Base-by-base conservation (phyloP, 2,797 vertebrate genomes). In the Falco berigora region DNA sequence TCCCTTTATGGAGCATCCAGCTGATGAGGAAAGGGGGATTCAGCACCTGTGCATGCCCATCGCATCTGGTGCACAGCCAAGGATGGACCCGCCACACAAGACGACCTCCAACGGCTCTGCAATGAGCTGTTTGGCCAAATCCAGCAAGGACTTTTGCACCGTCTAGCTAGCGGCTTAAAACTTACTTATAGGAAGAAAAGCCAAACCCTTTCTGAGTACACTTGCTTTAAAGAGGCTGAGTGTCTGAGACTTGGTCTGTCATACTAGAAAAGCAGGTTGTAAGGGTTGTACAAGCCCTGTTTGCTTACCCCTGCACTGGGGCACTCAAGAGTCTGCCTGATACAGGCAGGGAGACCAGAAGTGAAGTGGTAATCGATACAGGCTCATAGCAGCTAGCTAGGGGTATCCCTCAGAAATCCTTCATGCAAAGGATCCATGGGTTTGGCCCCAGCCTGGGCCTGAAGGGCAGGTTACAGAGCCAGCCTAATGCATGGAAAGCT, bases 291-390 rank as follows among this genome's bases (percentile, higher is more conserved):
- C 32, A 6, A 76, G n/a, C 6, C 28, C 68, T 36, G 86, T 46
- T 47, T 40, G 88, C 88, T 76, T 14, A 27, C 6, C 84, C 78
- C 55, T n/a, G 73, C 40, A 12, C 14, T 1, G 4, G 75, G 61
- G 34, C 64, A 10, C 82, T 34, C 1, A 0, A 0, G 66, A 34
- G 61, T 12, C 42, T 30, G 64, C n/a, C 40, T 3, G 1, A 2
- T 13, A 7, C 2, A 1, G 84, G 42, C 67, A 21, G 25, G 18
- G 52, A 50, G 28, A 40, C 8, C 56, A 15, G 18, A 38, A 38
- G 42, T 11, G 8, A 28, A 23, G 42, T 4, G 7, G 17, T 1
- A 4, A 30, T 21, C 6, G 6, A 40, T 16, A 17, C 22, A 22
- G 36, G 47, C 38, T 84, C 7, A 0, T 8, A 28, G 56, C 8